Conservation (phyloP, 1,140 invertebrate species). For the Lordiphosa mommai region DNA sequence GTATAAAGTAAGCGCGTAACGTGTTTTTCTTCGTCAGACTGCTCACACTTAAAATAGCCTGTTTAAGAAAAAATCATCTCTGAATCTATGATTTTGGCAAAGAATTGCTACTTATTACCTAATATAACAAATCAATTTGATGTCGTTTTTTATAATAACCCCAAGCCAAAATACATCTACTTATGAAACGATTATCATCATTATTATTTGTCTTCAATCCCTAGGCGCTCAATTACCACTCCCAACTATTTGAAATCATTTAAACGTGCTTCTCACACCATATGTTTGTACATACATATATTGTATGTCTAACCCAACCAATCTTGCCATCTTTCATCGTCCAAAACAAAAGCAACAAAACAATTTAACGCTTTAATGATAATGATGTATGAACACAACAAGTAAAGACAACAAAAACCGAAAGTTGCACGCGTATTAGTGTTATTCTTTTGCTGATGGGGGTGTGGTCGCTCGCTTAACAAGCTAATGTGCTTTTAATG, state of each 20-base stretch:
- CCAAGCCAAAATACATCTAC: no score
- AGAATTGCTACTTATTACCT: no score
- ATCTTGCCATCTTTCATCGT: slow-evolving; percentile 6
- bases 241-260: slow-evolving; percentile 27
- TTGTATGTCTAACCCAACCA: not conserved
- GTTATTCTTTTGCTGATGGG: slow-evolving; percentile 21
- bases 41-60: no score
- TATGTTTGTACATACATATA: not conserved
- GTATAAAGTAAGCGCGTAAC: no score
- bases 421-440: slow-evolving; percentile 56
- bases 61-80: no score
- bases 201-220: not conserved
- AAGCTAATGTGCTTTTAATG: slow-evolving; percentile 78
- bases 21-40: no score
- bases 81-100: no score
- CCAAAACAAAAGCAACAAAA: slow-evolving; percentile 52
- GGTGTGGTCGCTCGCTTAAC: slow-evolving; percentile 48
- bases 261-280: slow-evolving; percentile 15
- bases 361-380: slow-evolving; percentile 78
- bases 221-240: not conserved
- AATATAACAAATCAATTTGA: no score
- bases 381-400: slow-evolving; percentile 69
- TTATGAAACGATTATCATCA: no score
- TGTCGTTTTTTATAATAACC: no score
- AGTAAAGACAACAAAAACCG: slow-evolving; percentile 60